Evolutionary conservation across 2,797 vertebrate genomes (phyloP).

Genomic region (Poeciliopsis paucimaculata): DNA sequence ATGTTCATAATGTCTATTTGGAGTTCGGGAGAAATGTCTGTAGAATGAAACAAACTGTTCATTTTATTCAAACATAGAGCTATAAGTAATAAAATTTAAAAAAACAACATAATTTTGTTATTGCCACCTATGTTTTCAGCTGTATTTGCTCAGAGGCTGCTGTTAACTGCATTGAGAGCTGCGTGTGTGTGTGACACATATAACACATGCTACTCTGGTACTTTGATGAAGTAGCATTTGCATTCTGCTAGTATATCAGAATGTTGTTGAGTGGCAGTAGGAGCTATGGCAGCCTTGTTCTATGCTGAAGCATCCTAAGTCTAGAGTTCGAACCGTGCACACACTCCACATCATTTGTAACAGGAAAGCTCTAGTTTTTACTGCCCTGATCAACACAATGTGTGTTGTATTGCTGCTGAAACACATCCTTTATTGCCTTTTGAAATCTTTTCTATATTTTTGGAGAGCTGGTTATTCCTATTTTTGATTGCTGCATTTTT

Average conservation of each 20-base stretch:
- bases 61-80: neutral
- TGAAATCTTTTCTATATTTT: no score
- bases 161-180: neutral
- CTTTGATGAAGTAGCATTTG: conserved; percentile 14
- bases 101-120: neutral
- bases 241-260: conserved; percentile 80
- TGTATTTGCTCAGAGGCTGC: neutral
- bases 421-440: no score
- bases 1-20: neutral
- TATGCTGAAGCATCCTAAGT: conserved; percentile 21
- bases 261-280: conserved; percentile 72
- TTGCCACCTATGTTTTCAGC: neutral
- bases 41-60: neutral
- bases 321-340: neutral
- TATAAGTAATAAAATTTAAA: neutral
- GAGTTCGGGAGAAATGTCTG: neutral
- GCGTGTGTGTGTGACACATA: neutral
- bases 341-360: neutral
- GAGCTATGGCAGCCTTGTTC: conserved; percentile 46
- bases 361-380: neutral
- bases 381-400: neutral
- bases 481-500: neutral
- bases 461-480: no score
- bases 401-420: neutral
- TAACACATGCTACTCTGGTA: no score